These are phyloP conservation scores for Vireo altiloquus DNA, from an alignment of 2,113 vertebrate genomes.

Conservation along the genomic window DNA sequence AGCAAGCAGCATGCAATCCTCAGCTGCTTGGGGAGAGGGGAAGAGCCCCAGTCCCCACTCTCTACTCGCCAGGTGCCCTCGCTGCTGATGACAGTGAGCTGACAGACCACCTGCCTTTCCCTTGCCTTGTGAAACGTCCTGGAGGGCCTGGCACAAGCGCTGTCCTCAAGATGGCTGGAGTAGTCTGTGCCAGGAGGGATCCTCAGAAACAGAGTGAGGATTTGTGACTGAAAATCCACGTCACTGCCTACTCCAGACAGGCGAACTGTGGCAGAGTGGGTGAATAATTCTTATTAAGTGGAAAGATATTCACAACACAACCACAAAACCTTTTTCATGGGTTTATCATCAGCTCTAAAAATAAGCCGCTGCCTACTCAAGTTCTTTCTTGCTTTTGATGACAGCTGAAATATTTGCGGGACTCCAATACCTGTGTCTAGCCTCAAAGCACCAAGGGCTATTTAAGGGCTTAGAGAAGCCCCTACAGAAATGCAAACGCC, in stretches of 20 bases:
- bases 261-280: neutral
- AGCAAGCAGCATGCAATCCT: neutral
- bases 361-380: neutral
- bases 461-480: neutral
- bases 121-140: neutral
- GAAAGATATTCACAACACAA: neutral
- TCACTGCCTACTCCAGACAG: neutral
- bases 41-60: neutral
- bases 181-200: neutral
- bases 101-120: neutral
- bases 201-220: neutral
- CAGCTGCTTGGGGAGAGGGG: neutral
- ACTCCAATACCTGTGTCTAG: neutral
- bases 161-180: neutral
- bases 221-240: neutral
- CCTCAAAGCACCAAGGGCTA: neutral
- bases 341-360: conserved; percentile 27
- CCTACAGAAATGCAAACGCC: neutral
- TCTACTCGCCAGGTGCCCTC: rapidly evolving
- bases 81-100: rapidly evolving
- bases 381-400: neutral
- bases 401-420: neutral
- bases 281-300: neutral
- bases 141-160: neutral
- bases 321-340: neutral